phyloP scores from a whole-genome alignment of 2,113 vertebrate species.

The Pipa parva region DNA sequence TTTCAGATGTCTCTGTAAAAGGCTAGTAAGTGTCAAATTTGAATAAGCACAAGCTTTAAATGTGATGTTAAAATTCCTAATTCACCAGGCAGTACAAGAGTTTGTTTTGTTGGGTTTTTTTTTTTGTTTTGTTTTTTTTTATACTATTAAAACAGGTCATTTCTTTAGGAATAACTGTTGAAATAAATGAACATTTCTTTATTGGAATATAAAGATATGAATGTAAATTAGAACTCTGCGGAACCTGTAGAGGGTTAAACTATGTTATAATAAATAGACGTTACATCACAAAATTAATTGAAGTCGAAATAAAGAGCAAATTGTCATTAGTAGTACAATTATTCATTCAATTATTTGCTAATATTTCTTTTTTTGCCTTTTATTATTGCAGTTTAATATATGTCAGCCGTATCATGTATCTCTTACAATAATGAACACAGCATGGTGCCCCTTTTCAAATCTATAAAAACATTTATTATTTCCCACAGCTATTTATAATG shows the following conservation, averaged over 20 bases:
- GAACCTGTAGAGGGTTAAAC: no score
- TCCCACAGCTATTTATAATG: no score
- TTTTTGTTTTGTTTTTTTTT: no score
- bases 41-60: constrained; percentile 27
- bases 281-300: not conserved
- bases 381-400: not conserved
- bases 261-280: not conserved
- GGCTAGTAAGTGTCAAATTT: constrained; percentile 28
- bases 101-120: constrained; percentile 12
- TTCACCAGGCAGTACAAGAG: constrained; percentile 2
- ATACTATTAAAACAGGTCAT: no score
- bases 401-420: not conserved
- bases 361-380: no score
- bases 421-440: not conserved
- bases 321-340: not conserved
- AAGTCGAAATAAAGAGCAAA: not conserved
- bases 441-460: not conserved
- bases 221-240: no score
- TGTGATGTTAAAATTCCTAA: constrained; percentile 21
- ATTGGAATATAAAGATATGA: no score
- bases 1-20: constrained; percentile 32
- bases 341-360: not conserved
- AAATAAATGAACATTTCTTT: no score
- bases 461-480: no score
- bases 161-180: no score